Evolutionary conservation across 2,113 vertebrate species (phyloP).

Genomic region (Rhinopomastus cyanomelas): DNA sequence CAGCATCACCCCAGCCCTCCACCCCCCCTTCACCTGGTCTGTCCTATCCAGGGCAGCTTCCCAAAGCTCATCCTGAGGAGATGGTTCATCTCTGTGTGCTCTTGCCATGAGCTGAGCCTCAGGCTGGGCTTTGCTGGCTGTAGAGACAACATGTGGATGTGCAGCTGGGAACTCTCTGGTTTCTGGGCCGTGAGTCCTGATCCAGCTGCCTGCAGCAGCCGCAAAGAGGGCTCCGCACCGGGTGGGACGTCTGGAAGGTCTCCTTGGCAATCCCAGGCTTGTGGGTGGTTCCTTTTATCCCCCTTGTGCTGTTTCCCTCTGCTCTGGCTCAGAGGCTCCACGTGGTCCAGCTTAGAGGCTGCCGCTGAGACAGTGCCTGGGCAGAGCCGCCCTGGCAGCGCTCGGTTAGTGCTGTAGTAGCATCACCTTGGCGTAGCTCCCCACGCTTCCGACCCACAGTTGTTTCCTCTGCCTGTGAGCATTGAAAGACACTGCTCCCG

Average conservation of each 20-base stretch:
- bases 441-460: not conserved
- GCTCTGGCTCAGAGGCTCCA: too few relatives aligned
- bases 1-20: not conserved
- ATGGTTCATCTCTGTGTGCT: rapidly evolving
- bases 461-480: not conserved
- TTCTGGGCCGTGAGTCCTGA: not conserved
- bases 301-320: not conserved
- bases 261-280: not conserved
- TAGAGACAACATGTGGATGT: rapidly evolving
- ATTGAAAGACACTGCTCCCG: not conserved
- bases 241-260: not conserved
- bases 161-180: not conserved
- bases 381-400: not conserved
- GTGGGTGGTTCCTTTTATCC: not conserved
- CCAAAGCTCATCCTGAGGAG: rapidly evolving
- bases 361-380: not conserved
- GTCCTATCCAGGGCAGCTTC: not conserved
- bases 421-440: not conserved
- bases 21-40: not conserved
- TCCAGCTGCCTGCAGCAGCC: not conserved
- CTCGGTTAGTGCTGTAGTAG: not conserved
- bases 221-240: not conserved
- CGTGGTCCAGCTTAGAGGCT: not conserved
- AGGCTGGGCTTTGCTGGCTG: not conserved
- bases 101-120: not conserved